Evolutionary conservation across 2,113 vertebrate genomes (phyloP).

Genomic region (Megalops atlanticus): DNA sequence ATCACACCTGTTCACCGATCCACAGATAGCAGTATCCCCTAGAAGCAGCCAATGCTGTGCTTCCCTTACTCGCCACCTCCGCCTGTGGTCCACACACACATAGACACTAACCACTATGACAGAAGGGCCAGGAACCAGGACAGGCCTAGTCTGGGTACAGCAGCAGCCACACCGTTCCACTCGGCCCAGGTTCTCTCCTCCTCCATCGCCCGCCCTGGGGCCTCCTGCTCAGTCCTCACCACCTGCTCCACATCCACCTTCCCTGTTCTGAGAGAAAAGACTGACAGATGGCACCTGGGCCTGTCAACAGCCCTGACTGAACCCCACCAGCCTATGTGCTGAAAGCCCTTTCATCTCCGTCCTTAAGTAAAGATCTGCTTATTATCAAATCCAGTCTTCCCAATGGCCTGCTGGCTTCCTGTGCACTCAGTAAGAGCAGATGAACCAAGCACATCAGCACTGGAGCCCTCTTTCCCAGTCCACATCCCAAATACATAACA

Average conservation of each 20-base stretch:
- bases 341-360: no score
- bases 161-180: no score
- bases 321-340: no score
- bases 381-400: background rate
- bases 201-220: no score
- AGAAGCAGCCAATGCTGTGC: constrained; percentile 29
- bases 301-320: no score
- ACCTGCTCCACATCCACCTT: no score
- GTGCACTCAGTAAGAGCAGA: background rate
- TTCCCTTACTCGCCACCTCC: background rate
- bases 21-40: background rate
- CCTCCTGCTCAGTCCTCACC: background rate
- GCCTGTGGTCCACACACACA: constrained; percentile 46
- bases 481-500: background rate
- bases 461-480: background rate
- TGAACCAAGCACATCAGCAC: background rate
- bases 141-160: no score
- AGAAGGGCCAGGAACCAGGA: no score
- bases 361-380: background rate
- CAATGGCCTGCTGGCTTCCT: background rate
- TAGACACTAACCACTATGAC: constrained; percentile 41
- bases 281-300: no score
- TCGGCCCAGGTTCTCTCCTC: no score
- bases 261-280: no score
- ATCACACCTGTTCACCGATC: constrained; percentile 60